Evolutionary conservation across 1,140 invertebrate species (phyloP).

Genomic region (Drosophila nikananu): DNA sequence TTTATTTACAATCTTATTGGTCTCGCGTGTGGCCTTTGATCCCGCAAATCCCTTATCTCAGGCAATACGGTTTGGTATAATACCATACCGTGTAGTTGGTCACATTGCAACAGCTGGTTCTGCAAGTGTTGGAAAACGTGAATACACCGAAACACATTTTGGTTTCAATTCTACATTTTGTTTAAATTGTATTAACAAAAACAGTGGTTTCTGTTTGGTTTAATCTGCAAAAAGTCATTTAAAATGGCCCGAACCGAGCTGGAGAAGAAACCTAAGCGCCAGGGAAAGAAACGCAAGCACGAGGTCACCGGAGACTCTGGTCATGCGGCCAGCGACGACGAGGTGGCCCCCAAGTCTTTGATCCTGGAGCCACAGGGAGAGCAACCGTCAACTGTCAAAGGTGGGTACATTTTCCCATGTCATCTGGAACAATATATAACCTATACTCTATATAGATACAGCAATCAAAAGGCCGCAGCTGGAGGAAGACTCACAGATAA

Average conservation of each 20-base stretch:
- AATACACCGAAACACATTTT: constrained; percentile 10
- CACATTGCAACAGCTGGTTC: constrained; percentile 2
- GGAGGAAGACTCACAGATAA: not conserved
- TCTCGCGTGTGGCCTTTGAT: constrained; percentile 1
- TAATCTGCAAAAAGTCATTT: not conserved
- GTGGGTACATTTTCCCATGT: not conserved
- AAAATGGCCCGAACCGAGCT: constrained; percentile 71
- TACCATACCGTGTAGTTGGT: not conserved
- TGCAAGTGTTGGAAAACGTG: constrained; percentile 17
- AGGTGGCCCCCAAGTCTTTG: constrained; percentile 73
- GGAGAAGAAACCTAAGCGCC: constrained; percentile 59
- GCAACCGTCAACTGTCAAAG: not conserved
- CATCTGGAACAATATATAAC: no score
- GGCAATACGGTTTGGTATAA: no score
- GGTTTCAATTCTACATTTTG: not conserved
- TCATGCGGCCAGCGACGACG: constrained; percentile 58
- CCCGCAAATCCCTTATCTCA: not conserved
- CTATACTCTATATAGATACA: not conserved
- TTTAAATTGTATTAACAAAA: constrained; percentile 6
- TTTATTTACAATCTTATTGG: constrained; percentile 20
- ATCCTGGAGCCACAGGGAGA: constrained; percentile 57
- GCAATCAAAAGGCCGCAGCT: constrained; percentile 1
- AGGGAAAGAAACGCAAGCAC: constrained; percentile 76
- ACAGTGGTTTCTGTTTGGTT: not conserved
- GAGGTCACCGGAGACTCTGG: constrained; percentile 4